Conservation (phyloP, 2,113 vertebrate genomes). For the Psilopogon haemacephalus region DNA sequence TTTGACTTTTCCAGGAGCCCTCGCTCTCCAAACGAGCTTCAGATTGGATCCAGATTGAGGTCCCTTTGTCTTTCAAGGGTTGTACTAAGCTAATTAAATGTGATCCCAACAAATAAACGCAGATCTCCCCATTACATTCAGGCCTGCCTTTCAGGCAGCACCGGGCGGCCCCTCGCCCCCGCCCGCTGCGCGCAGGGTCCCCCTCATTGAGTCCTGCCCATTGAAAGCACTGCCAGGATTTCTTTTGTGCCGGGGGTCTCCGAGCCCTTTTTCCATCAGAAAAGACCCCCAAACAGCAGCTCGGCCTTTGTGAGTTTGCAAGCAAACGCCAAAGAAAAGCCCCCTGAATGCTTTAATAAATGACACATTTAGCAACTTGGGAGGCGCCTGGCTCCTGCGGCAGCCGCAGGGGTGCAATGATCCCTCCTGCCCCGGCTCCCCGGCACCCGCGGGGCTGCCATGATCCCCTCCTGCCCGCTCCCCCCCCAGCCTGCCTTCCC, state of each 20-base stretch:
- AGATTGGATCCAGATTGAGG: slow-evolving; percentile 81
- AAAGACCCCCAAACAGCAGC: slow-evolving; percentile 79
- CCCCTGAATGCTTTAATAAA: slow-evolving; percentile 77
- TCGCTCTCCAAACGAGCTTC: slow-evolving; percentile 77
- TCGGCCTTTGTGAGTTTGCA: slow-evolving; percentile 79
- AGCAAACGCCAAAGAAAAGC: slow-evolving; percentile 74
- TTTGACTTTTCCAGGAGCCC: slow-evolving; percentile 80
- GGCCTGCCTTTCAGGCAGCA: slow-evolving; percentile 74
- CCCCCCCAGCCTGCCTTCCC: neutral
- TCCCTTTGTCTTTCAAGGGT: slow-evolving; percentile 81
- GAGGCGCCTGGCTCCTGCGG: slow-evolving; percentile 58
- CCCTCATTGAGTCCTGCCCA: slow-evolving; percentile 82
- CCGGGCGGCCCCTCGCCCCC: slow-evolving; percentile 62
- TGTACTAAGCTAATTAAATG: slow-evolving; percentile 87
- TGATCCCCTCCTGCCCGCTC: neutral
- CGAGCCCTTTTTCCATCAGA: slow-evolving; percentile 75
- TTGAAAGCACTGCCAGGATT: slow-evolving; percentile 85
- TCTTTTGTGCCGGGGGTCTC: slow-evolving; percentile 83
- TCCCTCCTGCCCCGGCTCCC: slow-evolving; percentile 32
- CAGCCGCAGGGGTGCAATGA: slow-evolving; percentile 51
- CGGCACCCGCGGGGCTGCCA: neutral
- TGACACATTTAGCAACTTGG: slow-evolving; percentile 75
- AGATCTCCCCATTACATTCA: slow-evolving; percentile 78
- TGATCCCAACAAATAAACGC: slow-evolving; percentile 84
- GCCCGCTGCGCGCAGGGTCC: slow-evolving; percentile 62